phyloP scores from a whole-genome alignment of 35 echinoderm and acorn worm species.

The Strongylocentrotus purpuratus region DNA sequence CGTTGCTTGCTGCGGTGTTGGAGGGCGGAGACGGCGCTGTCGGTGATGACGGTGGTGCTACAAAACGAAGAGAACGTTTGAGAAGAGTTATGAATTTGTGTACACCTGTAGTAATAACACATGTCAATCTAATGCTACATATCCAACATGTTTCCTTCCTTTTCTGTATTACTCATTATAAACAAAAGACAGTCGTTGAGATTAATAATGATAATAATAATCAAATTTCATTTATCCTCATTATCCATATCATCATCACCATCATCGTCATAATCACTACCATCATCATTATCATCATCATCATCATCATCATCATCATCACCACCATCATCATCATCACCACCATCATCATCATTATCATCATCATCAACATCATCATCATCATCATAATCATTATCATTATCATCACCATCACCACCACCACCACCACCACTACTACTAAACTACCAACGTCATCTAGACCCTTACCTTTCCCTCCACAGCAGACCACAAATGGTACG shows the following conservation, averaged over 20 bases:
- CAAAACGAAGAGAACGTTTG: neutral
- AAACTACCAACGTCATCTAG: neutral
- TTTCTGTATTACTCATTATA: too few relatives aligned
- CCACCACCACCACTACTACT: neutral
- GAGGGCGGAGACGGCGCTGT: constrained; percentile 26
- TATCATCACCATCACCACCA: neutral
- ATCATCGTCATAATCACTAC: neutral
- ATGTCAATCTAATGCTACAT: too few relatives aligned
- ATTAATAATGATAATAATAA: too few relatives aligned
- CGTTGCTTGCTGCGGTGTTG: neutral
- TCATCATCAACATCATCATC: neutral
- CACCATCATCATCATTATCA: neutral
- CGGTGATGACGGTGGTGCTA: neutral
- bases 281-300: neutral
- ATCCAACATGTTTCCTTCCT: too few relatives aligned
- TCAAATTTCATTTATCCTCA: neutral
- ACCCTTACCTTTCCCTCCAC: constrained; percentile 82
- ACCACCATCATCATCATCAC: neutral
- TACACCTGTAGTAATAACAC: too few relatives aligned
- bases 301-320: constrained; percentile 13
- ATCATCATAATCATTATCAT: neutral
- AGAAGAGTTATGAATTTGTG: neutral
- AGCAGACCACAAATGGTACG: constrained; percentile 92
- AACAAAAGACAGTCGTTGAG: too few relatives aligned
- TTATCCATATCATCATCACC: neutral